Conservation (phyloP, 2,113 vertebrate species). For the Diadophis punctatus region DNA sequence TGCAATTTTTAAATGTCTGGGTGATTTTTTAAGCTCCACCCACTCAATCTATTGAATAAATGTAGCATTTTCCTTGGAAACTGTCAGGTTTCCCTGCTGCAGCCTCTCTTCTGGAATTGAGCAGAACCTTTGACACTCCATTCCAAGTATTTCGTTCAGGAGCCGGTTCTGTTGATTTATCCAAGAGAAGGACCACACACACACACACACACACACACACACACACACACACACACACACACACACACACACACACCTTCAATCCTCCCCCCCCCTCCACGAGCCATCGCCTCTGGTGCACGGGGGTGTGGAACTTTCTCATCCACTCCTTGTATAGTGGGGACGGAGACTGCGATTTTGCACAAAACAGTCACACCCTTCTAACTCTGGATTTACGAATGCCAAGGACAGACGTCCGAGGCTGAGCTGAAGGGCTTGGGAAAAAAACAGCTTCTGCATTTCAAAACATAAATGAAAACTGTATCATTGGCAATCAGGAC, state of each 20-base stretch:
- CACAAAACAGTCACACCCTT: neutral
- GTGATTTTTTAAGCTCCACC: neutral
- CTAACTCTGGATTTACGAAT: neutral
- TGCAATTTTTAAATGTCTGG: neutral
- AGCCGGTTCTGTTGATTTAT: neutral
- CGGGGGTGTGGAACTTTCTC: neutral
- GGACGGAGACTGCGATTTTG: neutral
- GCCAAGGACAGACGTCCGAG: neutral
- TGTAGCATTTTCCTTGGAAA: neutral
- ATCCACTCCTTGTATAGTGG: neutral
- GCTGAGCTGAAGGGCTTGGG: neutral
- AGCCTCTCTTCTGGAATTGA: neutral
- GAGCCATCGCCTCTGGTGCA: neutral
- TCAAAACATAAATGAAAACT: neutral
- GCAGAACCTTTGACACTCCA: neutral
- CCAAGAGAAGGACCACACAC: neutral
- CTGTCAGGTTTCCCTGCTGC: neutral
- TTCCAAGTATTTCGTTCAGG: neutral
- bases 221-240: neutral
- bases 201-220: neutral
- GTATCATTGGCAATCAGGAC: neutral
- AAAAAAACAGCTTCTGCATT: neutral
- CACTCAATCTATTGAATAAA: neutral
- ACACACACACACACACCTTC: neutral
- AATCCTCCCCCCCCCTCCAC: neutral